Evolutionary conservation across 2,888 invertebrate genomes (phyloP).

Genomic region (Cerastoderma edule): DNA sequence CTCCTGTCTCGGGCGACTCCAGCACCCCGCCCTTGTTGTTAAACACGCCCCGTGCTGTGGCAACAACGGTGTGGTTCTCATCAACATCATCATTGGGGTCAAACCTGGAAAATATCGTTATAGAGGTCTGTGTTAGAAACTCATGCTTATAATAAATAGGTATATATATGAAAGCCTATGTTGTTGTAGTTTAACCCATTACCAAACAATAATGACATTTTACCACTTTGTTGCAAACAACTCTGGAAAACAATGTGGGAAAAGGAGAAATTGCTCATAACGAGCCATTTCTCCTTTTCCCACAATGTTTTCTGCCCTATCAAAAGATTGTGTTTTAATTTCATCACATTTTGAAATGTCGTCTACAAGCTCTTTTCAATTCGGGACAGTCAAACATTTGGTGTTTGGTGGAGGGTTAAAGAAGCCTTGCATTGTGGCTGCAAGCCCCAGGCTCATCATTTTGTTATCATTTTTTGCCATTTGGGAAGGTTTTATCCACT

Average conservation of each 20-base stretch:
- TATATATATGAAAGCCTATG: too few relatives aligned
- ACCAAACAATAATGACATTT: not conserved
- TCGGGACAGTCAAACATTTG: too few relatives aligned
- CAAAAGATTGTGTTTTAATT: too few relatives aligned
- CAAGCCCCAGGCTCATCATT: too few relatives aligned
- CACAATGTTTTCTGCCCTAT: not conserved
- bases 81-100: slow-evolving; percentile 67
- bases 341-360: not conserved
- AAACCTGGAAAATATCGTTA: slow-evolving; percentile 47
- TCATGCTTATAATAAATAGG: too few relatives aligned
- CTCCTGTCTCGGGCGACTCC: slow-evolving; percentile 94
- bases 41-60: slow-evolving; percentile 82
- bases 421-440: too few relatives aligned
- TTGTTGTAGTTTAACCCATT: too few relatives aligned
- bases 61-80: slow-evolving; percentile 81
- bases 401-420: too few relatives aligned
- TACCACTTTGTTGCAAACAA: not conserved
- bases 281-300: slow-evolving; percentile 13
- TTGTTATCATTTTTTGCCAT: too few relatives aligned
- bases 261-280: slow-evolving; percentile 11
- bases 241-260: not conserved
- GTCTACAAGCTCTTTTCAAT: too few relatives aligned
- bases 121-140: not conserved
- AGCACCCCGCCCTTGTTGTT: slow-evolving; percentile 88
- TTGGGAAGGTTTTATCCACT: too few relatives aligned